Evolutionary conservation across 2,113 vertebrate genomes (phyloP).

Genomic region (Erinaceus europaeus): DNA sequence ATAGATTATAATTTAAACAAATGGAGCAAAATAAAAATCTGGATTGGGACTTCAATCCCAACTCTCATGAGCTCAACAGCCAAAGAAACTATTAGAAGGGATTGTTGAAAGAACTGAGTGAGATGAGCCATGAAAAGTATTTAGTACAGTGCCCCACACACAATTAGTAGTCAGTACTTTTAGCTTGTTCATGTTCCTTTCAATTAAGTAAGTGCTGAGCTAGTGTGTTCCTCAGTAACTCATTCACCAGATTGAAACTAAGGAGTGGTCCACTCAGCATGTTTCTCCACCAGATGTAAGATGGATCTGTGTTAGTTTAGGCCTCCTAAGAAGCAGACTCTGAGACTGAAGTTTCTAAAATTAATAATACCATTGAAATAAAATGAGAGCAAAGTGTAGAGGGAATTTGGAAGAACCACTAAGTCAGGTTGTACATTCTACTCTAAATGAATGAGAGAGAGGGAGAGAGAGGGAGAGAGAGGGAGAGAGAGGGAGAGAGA

Average conservation of each 20-base stretch:
- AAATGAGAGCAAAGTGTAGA: background rate
- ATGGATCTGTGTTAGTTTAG: background rate
- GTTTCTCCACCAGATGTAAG: background rate
- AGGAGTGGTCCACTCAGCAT: background rate
- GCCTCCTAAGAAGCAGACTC: background rate
- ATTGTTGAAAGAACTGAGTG: background rate
- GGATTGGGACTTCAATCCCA: background rate
- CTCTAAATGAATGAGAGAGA: too few relatives aligned
- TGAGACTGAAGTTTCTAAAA: background rate
- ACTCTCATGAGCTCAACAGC: background rate
- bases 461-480: too few relatives aligned
- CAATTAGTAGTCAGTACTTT: background rate
- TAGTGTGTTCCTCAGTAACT: background rate
- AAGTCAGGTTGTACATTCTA: background rate
- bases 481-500: too few relatives aligned
- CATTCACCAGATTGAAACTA: background rate
- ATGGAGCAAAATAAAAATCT: background rate
- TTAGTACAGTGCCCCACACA: background rate
- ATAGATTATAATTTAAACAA: background rate
- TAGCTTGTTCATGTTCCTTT: background rate
- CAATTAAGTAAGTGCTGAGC: background rate
- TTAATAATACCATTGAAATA: too few relatives aligned
- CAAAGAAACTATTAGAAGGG: background rate
- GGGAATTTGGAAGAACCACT: background rate
- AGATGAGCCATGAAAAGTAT: background rate